Evolutionary conservation across 2,888 invertebrate genomes (phyloP), one percentile per base, ranked within the genome.

Genomic region (Pseudolycoriella hygida): DNA sequence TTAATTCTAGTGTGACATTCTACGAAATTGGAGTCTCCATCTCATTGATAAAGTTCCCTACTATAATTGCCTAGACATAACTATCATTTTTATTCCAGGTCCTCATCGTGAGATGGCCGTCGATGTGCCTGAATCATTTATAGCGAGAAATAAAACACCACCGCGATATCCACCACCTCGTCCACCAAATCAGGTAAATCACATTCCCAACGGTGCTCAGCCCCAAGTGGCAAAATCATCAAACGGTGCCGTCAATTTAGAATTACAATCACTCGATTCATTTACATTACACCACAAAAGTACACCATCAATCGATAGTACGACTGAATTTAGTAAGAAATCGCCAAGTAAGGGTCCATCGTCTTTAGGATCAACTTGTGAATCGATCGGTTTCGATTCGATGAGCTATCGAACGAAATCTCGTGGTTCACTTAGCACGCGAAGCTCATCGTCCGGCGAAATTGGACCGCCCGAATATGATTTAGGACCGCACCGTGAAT

Each of bases 41-140:
- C n/a, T n/a, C n/a, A n/a, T n/a, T n/a, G n/a, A n/a, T n/a, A n/a
- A n/a, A n/a, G n/a, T n/a, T n/a, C n/a, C n/a, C n/a, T n/a, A n/a
- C n/a, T n/a, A n/a, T n/a, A n/a, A n/a, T n/a, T n/a, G n/a, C n/a
- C n/a, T n/a, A n/a, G n/a, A n/a, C n/a, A n/a, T n/a, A n/a, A n/a
- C n/a, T n/a, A n/a, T n/a, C n/a, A n/a, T n/a, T n/a, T 39, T 0
- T 17, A 32, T 68, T 70, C 50, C 67, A 73, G 83, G 84, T 66
- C 87, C 88, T 60, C 93, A 93, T 74, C 81, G 94, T 63, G 96
- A 96, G 77, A 90, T 94, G 88, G 92, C 96, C 63, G 93, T 96
- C 66, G 96, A 96, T 70, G 93, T 93, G 58, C 96, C 96, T 60
- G 92, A 92, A 64, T 83, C 82, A 57, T 92, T 92, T 72, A 80